Evolutionary conservation across 2,113 vertebrate genomes (phyloP).

Genomic region (Perccottus glenii): DNA sequence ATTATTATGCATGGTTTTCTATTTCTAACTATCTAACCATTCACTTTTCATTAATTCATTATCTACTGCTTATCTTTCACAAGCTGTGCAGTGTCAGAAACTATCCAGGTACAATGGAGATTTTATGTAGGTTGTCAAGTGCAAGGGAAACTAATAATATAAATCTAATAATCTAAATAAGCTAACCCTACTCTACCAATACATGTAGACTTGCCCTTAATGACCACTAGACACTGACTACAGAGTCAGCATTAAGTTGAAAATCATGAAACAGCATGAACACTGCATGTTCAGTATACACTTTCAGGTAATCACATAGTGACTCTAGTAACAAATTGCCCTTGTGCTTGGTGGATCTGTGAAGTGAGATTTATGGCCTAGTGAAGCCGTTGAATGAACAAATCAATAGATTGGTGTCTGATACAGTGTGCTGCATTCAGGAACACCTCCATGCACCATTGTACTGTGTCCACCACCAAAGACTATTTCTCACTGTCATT

Average conservation of each 20-base stretch:
- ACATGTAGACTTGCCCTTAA: no score
- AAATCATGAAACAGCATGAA: conserved; percentile 22
- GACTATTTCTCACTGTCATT: conserved; percentile 50
- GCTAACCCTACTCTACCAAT: no score
- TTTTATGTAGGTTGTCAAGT: no score
- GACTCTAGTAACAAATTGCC: conserved; percentile 41
- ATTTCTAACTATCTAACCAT: no score
- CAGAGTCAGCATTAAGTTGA: not conserved
- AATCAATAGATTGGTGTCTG: conserved; percentile 71
- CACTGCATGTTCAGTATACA: conserved; percentile 23
- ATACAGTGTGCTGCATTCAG: conserved; percentile 58
- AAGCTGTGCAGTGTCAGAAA: no score
- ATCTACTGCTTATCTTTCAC: no score
- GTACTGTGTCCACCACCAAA: conserved; percentile 41
- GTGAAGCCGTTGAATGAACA: conserved; percentile 56
- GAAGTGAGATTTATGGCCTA: conserved; percentile 65
- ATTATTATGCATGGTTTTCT: no score
- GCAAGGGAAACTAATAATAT: no score
- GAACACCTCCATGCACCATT: conserved; percentile 47
- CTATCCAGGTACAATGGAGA: no score
- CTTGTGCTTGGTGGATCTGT: conserved; percentile 47
- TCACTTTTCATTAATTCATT: no score
- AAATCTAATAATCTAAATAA: no score
- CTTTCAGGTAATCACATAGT: conserved; percentile 41
- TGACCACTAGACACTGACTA: no score